A percentile compares a stretch with the other conserved stretches of the same genome.
Conservation (phyloP, 1,140 invertebrate genomes). For the Pseudachorutes palmiensis region DNA sequence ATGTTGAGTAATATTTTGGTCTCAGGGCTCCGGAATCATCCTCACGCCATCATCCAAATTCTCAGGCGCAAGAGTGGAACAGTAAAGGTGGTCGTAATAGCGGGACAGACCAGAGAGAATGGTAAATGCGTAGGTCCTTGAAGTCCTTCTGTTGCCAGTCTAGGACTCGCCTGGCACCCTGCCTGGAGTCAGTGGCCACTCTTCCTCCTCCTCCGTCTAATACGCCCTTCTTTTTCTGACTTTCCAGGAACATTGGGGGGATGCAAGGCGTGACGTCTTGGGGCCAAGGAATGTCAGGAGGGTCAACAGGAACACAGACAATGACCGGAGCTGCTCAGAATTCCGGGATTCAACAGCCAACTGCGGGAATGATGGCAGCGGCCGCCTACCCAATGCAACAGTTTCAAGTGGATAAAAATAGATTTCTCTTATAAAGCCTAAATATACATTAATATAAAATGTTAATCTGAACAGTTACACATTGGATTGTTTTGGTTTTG, state of each 20-base stretch:
- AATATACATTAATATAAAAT: not conserved
- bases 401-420: slow-evolving; percentile 30
- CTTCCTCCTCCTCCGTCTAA: slow-evolving; percentile 9
- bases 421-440: slow-evolving; percentile 3
- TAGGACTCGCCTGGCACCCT: not conserved
- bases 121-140: slow-evolving; percentile 32
- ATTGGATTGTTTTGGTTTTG: slow-evolving; percentile 9
- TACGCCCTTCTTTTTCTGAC: not conserved
- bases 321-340: slow-evolving; percentile 35
- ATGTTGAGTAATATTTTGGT: slow-evolving; percentile 33
- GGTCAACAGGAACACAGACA: slow-evolving; percentile 27
- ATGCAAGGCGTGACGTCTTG: slow-evolving; percentile 38
- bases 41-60: slow-evolving; percentile 18
- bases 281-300: slow-evolving; percentile 37
- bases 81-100: slow-evolving; percentile 29
- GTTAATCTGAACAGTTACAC: not conserved
- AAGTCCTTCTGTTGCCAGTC: slow-evolving; percentile 14
- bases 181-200: not conserved
- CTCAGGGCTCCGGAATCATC: slow-evolving; percentile 27
- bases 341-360: slow-evolving; percentile 31
- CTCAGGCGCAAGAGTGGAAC: slow-evolving; percentile 4
- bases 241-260: slow-evolving; percentile 29
- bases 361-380: slow-evolving; percentile 33
- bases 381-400: slow-evolving; percentile 38
- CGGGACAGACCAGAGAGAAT: slow-evolving; percentile 35